Evolutionary conservation across 1,140 invertebrate species (phyloP), one percentile per base, ranked within the genome.

Genomic region (Cotesia typhae): DNA sequence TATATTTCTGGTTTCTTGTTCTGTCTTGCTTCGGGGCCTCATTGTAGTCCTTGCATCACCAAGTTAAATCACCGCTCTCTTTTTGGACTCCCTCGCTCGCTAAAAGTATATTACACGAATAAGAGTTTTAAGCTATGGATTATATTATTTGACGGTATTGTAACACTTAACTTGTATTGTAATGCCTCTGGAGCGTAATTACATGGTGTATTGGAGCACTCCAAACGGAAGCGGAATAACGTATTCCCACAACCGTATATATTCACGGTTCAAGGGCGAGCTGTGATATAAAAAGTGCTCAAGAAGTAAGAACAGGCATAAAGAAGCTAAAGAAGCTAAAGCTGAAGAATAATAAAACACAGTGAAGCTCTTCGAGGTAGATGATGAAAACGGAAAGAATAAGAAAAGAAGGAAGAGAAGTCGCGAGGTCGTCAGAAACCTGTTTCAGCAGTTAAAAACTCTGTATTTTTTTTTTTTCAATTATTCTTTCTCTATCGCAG

Each of bases 351-450:
- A 65, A 36, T 71, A 76, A 57, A 61, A 14, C 10, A 61, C 38
- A 55, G 53, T 57, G 65, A n/a, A 67, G 28, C 28, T 28, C 28
- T 28, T 28, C 28, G 69, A 67, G 35, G 38, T 47, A n/a, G 65
- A 38, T 10, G 28, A 37, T 14, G 66, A 38, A 36, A 36, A 60
- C 52, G 74, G 71, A 14, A 47, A 70, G 14, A 17, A 17, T 47
- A 35, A 10, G 73, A 70, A 20, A 71, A 68, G 66, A 53, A 67
- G 59, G 63, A 71, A 69, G 69, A 51, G 59, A 68, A 73, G 72
- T 64, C 73, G 73, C 63, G 70, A 71, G 73, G 73, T 71, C 70
- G 57, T 68, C 28, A 52, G 57, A 71, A 74, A 74, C 73, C 73
- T 68, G 73, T 74, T 74, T 71, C 38, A 67, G 71, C 71, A 72